Conservation (phyloP, 2,797 vertebrate genomes). For the Peromyscus eremicus region DNA sequence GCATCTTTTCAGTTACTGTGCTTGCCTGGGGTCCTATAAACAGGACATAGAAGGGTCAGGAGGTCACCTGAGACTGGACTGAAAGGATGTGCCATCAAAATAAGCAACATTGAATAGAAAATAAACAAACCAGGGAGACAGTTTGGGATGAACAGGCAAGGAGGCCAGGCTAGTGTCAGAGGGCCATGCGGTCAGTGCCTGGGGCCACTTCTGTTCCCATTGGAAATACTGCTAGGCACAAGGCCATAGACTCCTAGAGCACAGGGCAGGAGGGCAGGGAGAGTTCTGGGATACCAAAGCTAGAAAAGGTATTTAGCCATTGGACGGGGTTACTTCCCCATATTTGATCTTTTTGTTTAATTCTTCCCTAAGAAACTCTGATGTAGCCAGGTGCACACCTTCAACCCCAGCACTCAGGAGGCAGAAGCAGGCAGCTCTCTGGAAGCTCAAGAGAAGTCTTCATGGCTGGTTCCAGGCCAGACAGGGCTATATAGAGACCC, state of each 20-base stretch:
- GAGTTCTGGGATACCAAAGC: conserved; percentile 47
- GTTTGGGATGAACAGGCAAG: conserved; percentile 44
- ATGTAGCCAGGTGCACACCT: background rate
- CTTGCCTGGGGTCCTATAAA: conserved; percentile 85
- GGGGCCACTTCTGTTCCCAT: conserved; percentile 73
- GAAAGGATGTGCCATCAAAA: conserved; percentile 91
- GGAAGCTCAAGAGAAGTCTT: background rate
- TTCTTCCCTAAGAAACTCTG: background rate
- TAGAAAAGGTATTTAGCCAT: conserved; percentile 51
- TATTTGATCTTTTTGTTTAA: conserved; percentile 49
- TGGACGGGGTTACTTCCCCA: background rate
- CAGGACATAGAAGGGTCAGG: conserved; percentile 88
- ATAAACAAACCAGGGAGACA: conserved; percentile 88
- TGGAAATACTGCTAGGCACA: conserved; percentile 46
- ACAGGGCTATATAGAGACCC: background rate
- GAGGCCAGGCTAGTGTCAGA: conserved; percentile 59
- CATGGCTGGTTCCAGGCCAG: background rate
- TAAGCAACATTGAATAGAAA: conserved; percentile 88
- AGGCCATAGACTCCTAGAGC: background rate
- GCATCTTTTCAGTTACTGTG: conserved; percentile 65
- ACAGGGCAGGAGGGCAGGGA: background rate
- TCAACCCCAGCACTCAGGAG: background rate
- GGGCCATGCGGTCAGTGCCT: conserved; percentile 63
- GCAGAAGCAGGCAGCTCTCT: background rate
- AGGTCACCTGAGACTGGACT: conserved; percentile 85